Evolutionary conservation across 2,797 vertebrate species (phyloP).

Genomic region (Phaenicophaeus curvirostris): DNA sequence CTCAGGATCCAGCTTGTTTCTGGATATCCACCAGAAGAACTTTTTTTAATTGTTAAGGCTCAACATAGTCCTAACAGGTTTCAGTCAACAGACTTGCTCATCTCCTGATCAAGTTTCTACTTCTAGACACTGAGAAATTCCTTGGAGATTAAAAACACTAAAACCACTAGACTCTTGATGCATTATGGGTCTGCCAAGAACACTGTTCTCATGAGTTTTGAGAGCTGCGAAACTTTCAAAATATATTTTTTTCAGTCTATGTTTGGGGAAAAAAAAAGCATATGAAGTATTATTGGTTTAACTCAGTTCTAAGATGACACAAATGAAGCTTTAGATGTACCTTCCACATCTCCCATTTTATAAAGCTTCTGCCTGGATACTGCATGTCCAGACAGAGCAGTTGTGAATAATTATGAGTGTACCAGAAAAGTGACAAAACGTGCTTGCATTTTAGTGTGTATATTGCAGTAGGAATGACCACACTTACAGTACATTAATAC

Average conservation of each 20-base stretch:
- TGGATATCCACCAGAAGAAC: conserved; percentile 29
- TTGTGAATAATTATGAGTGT: neutral
- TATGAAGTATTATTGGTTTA: neutral
- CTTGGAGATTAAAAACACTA: conserved; percentile 35
- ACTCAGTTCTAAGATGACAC: neutral
- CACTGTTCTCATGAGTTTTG: conserved; percentile 18
- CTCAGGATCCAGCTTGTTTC: conserved; percentile 27
- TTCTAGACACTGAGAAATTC: conserved; percentile 34
- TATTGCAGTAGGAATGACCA: neutral
- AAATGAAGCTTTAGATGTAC: neutral
- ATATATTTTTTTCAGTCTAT: neutral
- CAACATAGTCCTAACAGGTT: conserved; percentile 35
- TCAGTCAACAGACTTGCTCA: conserved; percentile 60
- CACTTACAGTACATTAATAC: neutral
- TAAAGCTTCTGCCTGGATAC: neutral
- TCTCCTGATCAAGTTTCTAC: conserved; percentile 12
- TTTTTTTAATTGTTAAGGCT: conserved; percentile 66
- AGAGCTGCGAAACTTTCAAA: neutral
- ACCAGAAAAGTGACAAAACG: neutral
- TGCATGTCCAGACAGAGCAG: neutral
- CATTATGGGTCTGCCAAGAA: neutral
- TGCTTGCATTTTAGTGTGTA: neutral
- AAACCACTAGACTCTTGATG: neutral
- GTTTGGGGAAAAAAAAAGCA: accelerated
- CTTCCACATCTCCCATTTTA: neutral